phyloP scores from a whole-genome alignment of 1,140 invertebrate genomes.

The Eriosoma lanigerum region DNA sequence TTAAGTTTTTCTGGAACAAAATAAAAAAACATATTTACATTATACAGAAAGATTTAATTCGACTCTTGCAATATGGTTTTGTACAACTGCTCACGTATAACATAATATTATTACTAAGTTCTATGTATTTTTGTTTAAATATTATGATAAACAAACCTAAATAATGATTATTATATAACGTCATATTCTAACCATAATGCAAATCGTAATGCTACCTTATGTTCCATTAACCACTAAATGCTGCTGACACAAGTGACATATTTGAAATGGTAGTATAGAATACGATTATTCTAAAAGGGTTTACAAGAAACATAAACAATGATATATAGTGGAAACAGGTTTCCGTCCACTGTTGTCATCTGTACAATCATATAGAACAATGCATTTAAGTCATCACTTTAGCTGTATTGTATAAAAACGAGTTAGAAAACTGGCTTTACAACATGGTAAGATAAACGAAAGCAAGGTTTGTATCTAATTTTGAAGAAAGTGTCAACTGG shows the following conservation, averaged over 20 bases:
- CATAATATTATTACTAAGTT: too few species aligned
- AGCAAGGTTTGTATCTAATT: conserved; percentile 33
- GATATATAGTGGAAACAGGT: conserved; percentile 24
- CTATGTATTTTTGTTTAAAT: too few species aligned
- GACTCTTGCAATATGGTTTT: too few species aligned
- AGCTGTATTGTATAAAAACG: background rate
- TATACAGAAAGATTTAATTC: background rate
- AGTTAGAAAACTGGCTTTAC: conserved; percentile 40
- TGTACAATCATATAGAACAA: conserved; percentile 21
- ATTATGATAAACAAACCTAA: too few species aligned
- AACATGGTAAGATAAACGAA: background rate
- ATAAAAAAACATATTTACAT: background rate
- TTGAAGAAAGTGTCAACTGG: conserved; percentile 16
- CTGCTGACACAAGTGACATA: conserved; percentile 20
- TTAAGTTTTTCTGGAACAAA: conserved; percentile 25
- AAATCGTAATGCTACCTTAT: background rate
- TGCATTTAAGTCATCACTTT: conserved; percentile 24
- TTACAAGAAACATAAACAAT: background rate
- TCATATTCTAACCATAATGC: background rate
- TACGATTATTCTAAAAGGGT: conserved; percentile 7
- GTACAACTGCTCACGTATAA: too few species aligned
- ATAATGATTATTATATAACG: too few species aligned
- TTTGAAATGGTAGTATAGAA: background rate
- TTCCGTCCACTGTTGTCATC: background rate
- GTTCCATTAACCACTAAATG: background rate